phyloP scores from a whole-genome alignment of 2,113 vertebrate genomes.

The Enhydra lutris region DNA sequence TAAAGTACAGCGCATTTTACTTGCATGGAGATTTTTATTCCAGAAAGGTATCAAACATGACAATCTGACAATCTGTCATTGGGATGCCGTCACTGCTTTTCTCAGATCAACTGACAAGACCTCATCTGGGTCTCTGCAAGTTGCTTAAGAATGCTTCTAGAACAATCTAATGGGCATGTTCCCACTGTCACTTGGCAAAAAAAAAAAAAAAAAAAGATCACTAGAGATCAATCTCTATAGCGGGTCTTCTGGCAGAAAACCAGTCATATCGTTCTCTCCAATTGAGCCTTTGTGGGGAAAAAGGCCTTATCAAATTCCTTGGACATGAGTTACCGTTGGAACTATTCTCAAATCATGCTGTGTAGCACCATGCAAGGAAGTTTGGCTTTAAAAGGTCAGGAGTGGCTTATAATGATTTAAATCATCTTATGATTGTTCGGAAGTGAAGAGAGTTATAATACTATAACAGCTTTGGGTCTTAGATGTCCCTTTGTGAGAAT shows the following conservation, averaged over 20 bases:
- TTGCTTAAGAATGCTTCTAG: slow-evolving; percentile 33
- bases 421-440: not conserved
- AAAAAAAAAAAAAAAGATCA: slow-evolving; percentile 7
- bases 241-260: slow-evolving; percentile 22
- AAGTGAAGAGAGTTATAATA: not conserved
- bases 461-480: not conserved
- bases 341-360: not conserved
- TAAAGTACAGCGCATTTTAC: not conserved
- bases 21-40: slow-evolving; percentile 18
- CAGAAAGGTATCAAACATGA: slow-evolving; percentile 24
- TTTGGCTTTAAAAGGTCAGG: not conserved
- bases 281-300: not conserved
- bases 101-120: slow-evolving; percentile 34
- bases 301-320: slow-evolving; percentile 27
- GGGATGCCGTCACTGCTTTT: slow-evolving; percentile 6
- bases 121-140: not conserved
- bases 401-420: not conserved
- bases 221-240: not conserved
- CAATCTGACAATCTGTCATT: slow-evolving; percentile 25
- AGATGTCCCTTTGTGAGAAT: not conserved
- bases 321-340: not conserved
- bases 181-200: slow-evolving; percentile 2
- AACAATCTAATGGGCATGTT: slow-evolving; percentile 22
- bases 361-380: not conserved
- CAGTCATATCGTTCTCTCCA: slow-evolving; percentile 34